Base-by-base conservation (phyloP, 2,888 invertebrate species). In the Herminia tarsipennalis region DNA sequence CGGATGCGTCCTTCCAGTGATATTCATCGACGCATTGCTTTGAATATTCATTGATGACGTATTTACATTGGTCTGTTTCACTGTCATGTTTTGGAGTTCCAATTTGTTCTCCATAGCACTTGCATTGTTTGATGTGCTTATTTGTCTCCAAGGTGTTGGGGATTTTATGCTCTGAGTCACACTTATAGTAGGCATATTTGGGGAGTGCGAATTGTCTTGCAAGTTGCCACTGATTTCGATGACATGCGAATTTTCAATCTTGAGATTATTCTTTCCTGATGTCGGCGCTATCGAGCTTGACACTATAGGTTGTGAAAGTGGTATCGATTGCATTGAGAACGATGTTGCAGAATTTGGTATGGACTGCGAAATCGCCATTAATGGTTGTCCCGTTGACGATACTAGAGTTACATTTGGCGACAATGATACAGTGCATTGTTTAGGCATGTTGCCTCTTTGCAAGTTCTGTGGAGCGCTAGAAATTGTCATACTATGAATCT, bases 311-410 rank as follows among this genome's bases (percentile, higher is more conserved):
- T 92, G 92, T 5, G 91, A 85, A 38, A 92, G 55, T 5, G 91
- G 90, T 65, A 91, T 85, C 1, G 90, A 81, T 48, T 89, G 90
- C 83, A 91, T 80, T 1, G 88, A 80, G 58, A 86, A 89, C 18
- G 90, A 79, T 24, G 83, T 66, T 1, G 65, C 59, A 0, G 86
- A 79, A 57, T 85, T 80, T 3, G 90, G 90, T 29, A 88, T 64
- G 1, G 91, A 85, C 52, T 91, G 91, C 8, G 91, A 89, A 45
- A 91, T 88, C 6, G 91, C 89, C 89, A 90, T 91, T 30, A 91
- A 65, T n/a, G 91, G 91, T 53, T 89, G 91, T 14, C 91, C 90
- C 16, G 72, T 84, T 5, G 91, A 90, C 1, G 91, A 86, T 9
- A 91, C 81, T 10, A 91, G 76, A n/a, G 89, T 87, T 4, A 89